Base-by-base conservation (phyloP, 2,113 vertebrate genomes). In the Fregetta grallaria region DNA sequence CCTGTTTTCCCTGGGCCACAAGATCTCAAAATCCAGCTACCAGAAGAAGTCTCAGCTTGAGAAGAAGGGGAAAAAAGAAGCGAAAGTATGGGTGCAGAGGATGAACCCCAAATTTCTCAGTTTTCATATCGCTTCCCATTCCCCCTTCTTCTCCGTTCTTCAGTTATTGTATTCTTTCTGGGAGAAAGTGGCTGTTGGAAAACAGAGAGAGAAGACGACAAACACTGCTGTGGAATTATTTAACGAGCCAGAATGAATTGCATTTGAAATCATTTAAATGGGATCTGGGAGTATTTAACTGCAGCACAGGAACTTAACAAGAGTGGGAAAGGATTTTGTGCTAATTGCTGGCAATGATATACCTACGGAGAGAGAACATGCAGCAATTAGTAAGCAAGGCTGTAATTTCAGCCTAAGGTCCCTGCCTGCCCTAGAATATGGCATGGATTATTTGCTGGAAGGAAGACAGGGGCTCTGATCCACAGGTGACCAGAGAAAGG, bases 191-290 rank as follows among this genome's bases (percentile, higher is more conserved):
- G 75, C 96, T 97, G 94, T 96, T 98, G 96, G 97, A 96, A 96
- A 98, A 97, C 90, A 95, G 97, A 96, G 92, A 92, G 86, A 84
- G 90, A 90, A 94, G 95, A 97, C 17, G 94, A 98, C 96, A 97
- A 96, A 96, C 97, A 95, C 71, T 96, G 97, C 97, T 96, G 96
- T 96, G 97, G 98, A 98, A 98, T 98, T 98, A 98, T 97, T 98
- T 98, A 98, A 98, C 96, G 94, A 98, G 98, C 97, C 97, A 98
- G 98, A 98, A 98, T 98, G 98, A 98, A 98, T 98, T 98, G 97
- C 97, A 95, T 98, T 98, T 97, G 96, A 98, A 98, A 98, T 98
- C 97, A 97, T 98, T 98, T 98, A 98, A 98, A 97, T 98, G 98
- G 98, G 98, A 98, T 98, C 98, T 98, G 98, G 98, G 98, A 98